Evolutionary conservation across 2,797 vertebrate genomes (phyloP).

Genomic region (Arrhamphus sclerolepis): DNA sequence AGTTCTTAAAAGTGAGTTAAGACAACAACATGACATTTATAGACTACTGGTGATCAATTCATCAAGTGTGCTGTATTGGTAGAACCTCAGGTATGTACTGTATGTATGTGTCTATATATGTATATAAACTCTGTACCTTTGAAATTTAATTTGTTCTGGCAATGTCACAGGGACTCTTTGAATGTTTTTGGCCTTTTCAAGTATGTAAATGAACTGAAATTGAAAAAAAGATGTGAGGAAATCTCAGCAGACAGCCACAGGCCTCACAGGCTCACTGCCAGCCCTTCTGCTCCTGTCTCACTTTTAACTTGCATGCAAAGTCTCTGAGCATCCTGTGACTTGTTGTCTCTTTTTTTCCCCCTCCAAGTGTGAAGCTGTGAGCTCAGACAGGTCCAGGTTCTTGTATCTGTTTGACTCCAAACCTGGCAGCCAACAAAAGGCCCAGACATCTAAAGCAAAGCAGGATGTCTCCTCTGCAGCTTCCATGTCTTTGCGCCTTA

Average conservation of each 20-base stretch:
- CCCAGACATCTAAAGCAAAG: constrained; percentile 50
- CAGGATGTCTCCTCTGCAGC: constrained; percentile 30
- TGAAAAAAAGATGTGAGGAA: constrained; percentile 47
- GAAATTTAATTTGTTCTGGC: constrained; percentile 42
- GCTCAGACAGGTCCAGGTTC: constrained; percentile 39
- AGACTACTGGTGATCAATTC: too few relatives aligned
- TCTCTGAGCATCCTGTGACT: constrained; percentile 40
- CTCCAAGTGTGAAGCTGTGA: constrained; percentile 38
- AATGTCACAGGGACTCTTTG: constrained; percentile 42
- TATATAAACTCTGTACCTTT: constrained; percentile 24
- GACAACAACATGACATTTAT: too few relatives aligned
- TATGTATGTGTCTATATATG: neutral
- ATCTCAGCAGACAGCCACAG: constrained; percentile 61
- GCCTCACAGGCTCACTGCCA: constrained; percentile 54
- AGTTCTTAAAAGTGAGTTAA: too few relatives aligned
- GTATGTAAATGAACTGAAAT: constrained; percentile 68
- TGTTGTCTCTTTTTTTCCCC: constrained; percentile 17
- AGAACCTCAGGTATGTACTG: too few relatives aligned
- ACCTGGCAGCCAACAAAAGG: constrained; percentile 35
- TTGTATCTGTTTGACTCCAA: constrained; percentile 2
- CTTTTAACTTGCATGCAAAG: constrained; percentile 35
- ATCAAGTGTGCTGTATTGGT: too few relatives aligned
- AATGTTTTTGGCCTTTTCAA: constrained; percentile 64
- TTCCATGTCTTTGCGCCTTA: constrained; percentile 65
- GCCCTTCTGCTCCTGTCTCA: constrained; percentile 47